Conservation (phyloP, 1,140 invertebrate genomes). For the Monochamus saltuarius region DNA sequence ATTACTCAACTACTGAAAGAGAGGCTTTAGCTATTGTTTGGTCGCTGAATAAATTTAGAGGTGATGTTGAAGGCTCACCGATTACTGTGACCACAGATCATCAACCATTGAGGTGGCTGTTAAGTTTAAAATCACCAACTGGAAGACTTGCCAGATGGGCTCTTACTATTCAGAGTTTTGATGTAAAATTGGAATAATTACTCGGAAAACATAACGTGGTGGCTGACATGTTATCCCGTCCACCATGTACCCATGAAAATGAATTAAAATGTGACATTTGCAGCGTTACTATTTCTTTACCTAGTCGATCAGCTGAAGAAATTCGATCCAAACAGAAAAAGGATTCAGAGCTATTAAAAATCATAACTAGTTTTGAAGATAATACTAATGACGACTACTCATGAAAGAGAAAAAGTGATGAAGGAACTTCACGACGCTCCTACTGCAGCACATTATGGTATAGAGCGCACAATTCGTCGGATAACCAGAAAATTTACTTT, state of each 20-base stretch:
- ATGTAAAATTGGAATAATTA: conserved; percentile 29
- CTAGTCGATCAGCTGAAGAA: conserved; percentile 5
- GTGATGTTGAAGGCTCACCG: conserved; percentile 36
- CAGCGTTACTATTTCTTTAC: conserved; percentile 31
- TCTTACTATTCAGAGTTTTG: conserved; percentile 22
- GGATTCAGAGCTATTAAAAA: background rate
- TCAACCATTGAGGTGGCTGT: conserved; percentile 35
- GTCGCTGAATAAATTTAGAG: conserved; percentile 46
- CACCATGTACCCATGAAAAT: conserved; percentile 15
- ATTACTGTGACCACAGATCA: conserved; percentile 46
- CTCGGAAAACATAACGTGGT: conserved; percentile 30
- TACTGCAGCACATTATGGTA: conserved; percentile 39
- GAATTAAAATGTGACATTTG: conserved; percentile 23
- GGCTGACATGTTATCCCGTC: conserved; percentile 24
- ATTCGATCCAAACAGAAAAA: conserved; percentile 20
- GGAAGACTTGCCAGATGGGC: conserved; percentile 34
- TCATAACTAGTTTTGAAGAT: conserved; percentile 28
- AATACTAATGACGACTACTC: conserved; percentile 19
- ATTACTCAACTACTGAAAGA: conserved; percentile 48
- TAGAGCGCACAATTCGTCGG: conserved; percentile 32
- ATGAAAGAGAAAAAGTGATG: conserved; percentile 30
- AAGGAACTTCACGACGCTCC: conserved; percentile 38
- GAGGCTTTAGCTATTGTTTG: conserved; percentile 46
- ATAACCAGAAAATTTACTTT: conserved; percentile 41
- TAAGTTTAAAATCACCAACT: conserved; percentile 34